Conservation (phyloP, 92 coral and sea anemone species). For the Porites rus region DNA sequence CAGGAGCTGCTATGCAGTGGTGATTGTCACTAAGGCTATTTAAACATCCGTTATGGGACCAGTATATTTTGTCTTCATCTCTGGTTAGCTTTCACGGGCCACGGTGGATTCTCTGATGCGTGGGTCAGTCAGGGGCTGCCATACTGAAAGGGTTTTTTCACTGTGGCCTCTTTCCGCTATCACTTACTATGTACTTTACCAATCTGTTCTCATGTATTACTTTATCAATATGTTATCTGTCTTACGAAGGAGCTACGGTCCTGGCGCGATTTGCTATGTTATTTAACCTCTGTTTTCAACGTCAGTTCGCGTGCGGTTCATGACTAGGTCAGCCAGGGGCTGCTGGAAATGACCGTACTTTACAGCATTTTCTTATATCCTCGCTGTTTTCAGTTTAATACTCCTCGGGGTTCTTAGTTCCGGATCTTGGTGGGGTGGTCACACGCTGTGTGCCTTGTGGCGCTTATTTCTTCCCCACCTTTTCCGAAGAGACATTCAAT, state of each 20-base stretch:
- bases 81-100: neutral
- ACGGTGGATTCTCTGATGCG: neutral
- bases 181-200: constrained; percentile 6
- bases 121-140: too few species aligned
- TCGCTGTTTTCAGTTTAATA: constrained; percentile 8
- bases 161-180: neutral
- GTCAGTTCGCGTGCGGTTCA: constrained; percentile 16
- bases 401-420: constrained; percentile 5
- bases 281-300: constrained; percentile 6
- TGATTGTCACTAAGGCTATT: neutral
- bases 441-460: constrained; percentile 5
- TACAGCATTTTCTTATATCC: neutral
- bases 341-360: neutral
- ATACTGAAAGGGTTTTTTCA: too few species aligned
- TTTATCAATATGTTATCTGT: neutral
- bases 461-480: too few species aligned
- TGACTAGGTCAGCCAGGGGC: constrained; percentile 21
- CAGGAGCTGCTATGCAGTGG: constrained; percentile 37
- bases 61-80: constrained; percentile 16
- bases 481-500: too few species aligned
- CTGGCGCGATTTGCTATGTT: neutral
- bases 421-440: constrained; percentile 5
- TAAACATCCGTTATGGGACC: constrained; percentile 17
- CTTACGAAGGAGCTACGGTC: neutral
- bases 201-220: neutral